phyloP scores from a whole-genome alignment of 1,140 invertebrate species.

The Brachionus manjavacas region DNA sequence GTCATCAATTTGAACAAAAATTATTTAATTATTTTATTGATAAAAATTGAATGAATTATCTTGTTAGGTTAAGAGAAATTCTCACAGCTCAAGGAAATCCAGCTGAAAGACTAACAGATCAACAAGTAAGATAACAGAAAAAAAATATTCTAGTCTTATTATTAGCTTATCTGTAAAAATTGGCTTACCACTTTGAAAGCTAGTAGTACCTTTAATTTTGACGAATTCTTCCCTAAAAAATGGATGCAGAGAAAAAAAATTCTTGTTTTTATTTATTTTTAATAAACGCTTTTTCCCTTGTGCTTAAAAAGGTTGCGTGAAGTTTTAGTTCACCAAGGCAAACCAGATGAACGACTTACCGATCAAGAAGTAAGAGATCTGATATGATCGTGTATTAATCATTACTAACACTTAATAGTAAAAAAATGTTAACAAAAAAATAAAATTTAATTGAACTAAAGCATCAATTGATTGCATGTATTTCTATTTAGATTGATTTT shows the following conservation, averaged over 20 bases:
- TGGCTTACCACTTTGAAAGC: background rate
- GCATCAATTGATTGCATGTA: background rate
- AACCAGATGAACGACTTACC: constrained; percentile 39
- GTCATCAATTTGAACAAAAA: constrained; percentile 55
- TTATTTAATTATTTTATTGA: no score
- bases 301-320: constrained; percentile 31
- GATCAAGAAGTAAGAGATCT: constrained; percentile 40
- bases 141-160: background rate
- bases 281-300: background rate
- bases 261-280: background rate
- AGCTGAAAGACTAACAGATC: constrained; percentile 24
- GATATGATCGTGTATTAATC: background rate
- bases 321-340: constrained; percentile 32
- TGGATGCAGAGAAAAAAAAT: background rate
- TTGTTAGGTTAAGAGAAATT: constrained; percentile 29
- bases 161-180: background rate
- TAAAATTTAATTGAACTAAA: background rate
- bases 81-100: constrained; percentile 26
- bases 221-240: background rate
- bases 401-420: background rate
- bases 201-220: background rate
- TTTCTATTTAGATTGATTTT: background rate
- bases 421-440: background rate
- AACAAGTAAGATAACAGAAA: constrained; percentile 3
- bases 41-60: background rate